Evolutionary conservation across 2,113 vertebrate species (phyloP), one percentile per base, ranked within the genome.

Genomic region (Acanthisitta chloris): DNA sequence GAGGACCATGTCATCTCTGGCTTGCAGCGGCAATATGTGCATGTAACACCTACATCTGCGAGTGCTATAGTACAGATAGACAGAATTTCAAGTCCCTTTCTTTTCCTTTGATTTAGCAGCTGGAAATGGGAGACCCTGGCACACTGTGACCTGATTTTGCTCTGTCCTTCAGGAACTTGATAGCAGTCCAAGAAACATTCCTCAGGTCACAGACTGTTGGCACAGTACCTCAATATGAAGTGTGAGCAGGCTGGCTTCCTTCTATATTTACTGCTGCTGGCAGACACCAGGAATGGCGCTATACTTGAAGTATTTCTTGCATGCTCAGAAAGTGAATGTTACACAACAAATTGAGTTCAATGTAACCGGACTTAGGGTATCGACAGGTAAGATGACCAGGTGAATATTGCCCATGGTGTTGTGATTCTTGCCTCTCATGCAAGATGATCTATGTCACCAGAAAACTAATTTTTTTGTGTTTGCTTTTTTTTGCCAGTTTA

Each of bases 121-220:
- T 96, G 81, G 95, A 86, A 88, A 73, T 0, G 4, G 64, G 45
- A 92, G 14, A 91, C 24, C 57, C 65, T 1, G 1, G 70, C 66
- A 76, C 61, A 72, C 20, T 79, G 89, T 91, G 92, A 89, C 92
- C 91, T 92, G 91, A 21, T 94, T 94, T 95, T 81, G 66, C 90
- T 79, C 95, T 96, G 95, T 95, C 94, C 96, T 97, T 94, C 93
- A 94, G 91, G 94, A 95, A 94, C 70, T 79, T 95, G 95, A 36
- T 1, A 13, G 25, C 1, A 1, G 40, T 87, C 92, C 94, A 96
- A 51, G 76, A 88, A 84, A 17, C 93, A 91, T 94, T 96, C 94
- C 74, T 85, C 29, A 61, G 86, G 94, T 92, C 89, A 81, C 93
- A 92, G 91, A 54, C 87, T 96, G 93, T 95, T 96, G 96, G 95